Percentiles rank a stretch among this genome's conserved stretches.
Evolutionary conservation across 1,140 invertebrate species (phyloP).

Genomic region (Heliconius melpomene): DNA sequence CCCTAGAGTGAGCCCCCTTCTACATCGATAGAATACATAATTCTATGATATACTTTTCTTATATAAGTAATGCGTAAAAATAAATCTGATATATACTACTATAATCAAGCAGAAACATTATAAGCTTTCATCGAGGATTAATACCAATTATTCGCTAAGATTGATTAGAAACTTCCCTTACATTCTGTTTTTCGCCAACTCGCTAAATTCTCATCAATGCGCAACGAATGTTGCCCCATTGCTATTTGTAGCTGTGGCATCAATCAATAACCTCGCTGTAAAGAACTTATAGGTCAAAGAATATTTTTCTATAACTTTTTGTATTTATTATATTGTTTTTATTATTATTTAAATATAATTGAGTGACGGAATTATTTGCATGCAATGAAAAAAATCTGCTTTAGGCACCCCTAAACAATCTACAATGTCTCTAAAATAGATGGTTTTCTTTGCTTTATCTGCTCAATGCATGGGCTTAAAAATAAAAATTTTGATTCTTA

Average conservation of each 20-base stretch:
- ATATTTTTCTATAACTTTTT: background rate
- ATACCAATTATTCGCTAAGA: background rate
- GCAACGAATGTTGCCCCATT: conserved; percentile 9
- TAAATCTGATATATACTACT: background rate
- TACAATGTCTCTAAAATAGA: too few relatives aligned
- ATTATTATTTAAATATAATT: background rate
- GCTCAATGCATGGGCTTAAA: rapidly evolving
- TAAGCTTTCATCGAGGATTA: background rate
- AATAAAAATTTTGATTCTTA: too few relatives aligned
- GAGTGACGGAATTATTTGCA: too few relatives aligned
- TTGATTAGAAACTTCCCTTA: conserved; percentile 5
- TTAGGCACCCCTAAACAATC: too few relatives aligned
- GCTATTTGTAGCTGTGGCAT: conserved; percentile 17
- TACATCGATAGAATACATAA: too few relatives aligned
- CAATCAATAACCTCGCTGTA: background rate
- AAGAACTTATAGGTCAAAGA: background rate
- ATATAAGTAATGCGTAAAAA: too few relatives aligned
- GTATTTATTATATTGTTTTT: background rate
- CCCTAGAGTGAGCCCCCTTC: too few relatives aligned
- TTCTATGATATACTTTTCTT: too few relatives aligned
- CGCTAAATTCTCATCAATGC: conserved; percentile 22
- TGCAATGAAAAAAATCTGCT: too few relatives aligned
- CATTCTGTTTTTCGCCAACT: background rate
- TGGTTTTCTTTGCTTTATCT: too few relatives aligned
- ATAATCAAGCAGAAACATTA: background rate